phyloP scores from a whole-genome alignment of 2,888 invertebrate species.

The Adela reaumurella region DNA sequence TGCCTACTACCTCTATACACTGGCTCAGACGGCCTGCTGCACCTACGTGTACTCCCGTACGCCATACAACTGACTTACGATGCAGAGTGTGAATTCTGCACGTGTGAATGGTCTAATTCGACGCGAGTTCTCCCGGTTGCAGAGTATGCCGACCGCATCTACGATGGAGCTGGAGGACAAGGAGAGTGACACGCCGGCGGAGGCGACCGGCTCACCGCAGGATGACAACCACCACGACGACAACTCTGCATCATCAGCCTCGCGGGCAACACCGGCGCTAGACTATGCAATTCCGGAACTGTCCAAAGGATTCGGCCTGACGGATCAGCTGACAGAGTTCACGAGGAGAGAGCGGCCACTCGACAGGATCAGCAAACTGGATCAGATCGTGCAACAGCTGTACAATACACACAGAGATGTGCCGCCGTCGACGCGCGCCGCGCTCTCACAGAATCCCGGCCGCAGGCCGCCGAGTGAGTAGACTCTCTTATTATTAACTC shows the following conservation, averaged over 20 bases:
- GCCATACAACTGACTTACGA: too few relatives aligned
- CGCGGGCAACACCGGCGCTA: neutral
- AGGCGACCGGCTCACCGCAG: neutral
- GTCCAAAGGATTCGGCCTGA: neutral
- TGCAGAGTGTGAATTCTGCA: too few relatives aligned
- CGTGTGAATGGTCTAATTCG: too few relatives aligned
- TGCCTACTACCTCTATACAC: too few relatives aligned
- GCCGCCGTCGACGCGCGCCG: conserved; percentile 23
- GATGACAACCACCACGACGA: neutral
- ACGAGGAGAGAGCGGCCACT: conserved; percentile 23
- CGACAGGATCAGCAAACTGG: conserved; percentile 42
- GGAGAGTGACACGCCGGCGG: neutral
- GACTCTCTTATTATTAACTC: too few relatives aligned
- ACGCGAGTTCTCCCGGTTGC: too few relatives aligned
- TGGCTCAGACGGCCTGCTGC: too few relatives aligned
- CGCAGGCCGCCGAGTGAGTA: too few relatives aligned
- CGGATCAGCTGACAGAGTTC: conserved; percentile 15
- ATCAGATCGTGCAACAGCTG: conserved; percentile 45
- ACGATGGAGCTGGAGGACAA: neutral
- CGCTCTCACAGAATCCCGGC: conserved; percentile 11
- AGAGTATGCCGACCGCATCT: neutral
- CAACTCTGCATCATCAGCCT: neutral
- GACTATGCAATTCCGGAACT: neutral
- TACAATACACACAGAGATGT: conserved; percentile 44
- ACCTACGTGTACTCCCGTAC: too few relatives aligned